A percentile compares a stretch with the other conserved stretches of the same genome.
These are phyloP conservation scores for Danio tinwini DNA, from an alignment of 2,797 vertebrate genomes.

Conservation along the genomic window DNA sequence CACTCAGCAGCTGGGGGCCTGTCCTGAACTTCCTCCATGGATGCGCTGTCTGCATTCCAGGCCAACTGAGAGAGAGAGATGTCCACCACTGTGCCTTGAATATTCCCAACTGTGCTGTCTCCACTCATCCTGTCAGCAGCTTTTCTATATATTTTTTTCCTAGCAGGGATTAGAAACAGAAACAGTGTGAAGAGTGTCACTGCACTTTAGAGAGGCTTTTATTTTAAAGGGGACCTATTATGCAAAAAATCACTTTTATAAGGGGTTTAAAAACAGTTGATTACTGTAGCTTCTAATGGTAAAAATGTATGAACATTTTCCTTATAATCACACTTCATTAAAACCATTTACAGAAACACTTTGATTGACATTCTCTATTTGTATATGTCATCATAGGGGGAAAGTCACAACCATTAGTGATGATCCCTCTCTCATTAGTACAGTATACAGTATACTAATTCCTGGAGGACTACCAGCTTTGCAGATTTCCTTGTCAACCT, in stretches of 20 bases:
- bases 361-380: too few relatives aligned
- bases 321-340: too few relatives aligned
- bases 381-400: too few relatives aligned
- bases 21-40: constrained; percentile 17
- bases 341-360: too few relatives aligned
- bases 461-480: too few relatives aligned
- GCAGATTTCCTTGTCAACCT: too few relatives aligned
- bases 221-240: not conserved
- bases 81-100: not conserved
- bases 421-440: too few relatives aligned
- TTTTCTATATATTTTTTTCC: not conserved
- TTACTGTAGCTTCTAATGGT: not conserved
- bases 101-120: constrained; percentile 11
- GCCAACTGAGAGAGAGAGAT: not conserved
- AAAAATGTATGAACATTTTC: too few relatives aligned
- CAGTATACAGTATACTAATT: too few relatives aligned
- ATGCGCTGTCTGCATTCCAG: not conserved
- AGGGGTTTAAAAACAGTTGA: too few relatives aligned
- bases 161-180: constrained; percentile 11
- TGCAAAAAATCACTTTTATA: too few relatives aligned
- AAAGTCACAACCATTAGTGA: too few relatives aligned
- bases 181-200: not conserved
- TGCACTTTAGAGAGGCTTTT: not conserved
- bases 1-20: not conserved
- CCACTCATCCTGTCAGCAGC: constrained; percentile 3